These are phyloP conservation scores for Helarctos malayanus DNA, from an alignment of 2,797 vertebrate species.

Conservation along the genomic window DNA sequence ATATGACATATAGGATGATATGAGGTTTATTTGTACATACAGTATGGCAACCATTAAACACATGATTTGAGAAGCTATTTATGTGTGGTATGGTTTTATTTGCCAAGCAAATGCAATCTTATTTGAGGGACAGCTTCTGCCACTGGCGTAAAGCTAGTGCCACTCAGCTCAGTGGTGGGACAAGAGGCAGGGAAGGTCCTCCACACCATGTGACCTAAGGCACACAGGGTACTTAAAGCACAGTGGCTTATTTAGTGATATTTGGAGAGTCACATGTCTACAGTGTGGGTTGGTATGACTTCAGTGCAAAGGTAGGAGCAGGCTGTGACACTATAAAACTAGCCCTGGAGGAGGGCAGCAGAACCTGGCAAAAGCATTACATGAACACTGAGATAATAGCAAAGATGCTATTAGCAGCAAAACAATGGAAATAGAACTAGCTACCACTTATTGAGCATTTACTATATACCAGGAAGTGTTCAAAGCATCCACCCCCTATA, in stretches of 20 bases:
- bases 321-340: neutral
- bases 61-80: neutral
- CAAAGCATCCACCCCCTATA: neutral
- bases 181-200: neutral
- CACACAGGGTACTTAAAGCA: neutral
- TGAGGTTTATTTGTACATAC: neutral
- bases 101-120: neutral
- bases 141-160: neutral
- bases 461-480: neutral
- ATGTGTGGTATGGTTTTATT: slow-evolving; percentile 30
- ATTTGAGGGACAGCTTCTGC: neutral
- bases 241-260: neutral
- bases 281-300: neutral
- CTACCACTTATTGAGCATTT: neutral
- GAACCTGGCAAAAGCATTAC: neutral
- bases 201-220: neutral
- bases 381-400: neutral
- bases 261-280: neutral
- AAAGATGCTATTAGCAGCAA: neutral
- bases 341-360: neutral
- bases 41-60: neutral
- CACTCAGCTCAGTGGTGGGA: neutral
- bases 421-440: neutral
- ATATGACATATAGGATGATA: neutral
- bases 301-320: neutral